phyloP scores from a whole-genome alignment of 2,797 vertebrate genomes.

The Triplophysa yarkandensis region DNA sequence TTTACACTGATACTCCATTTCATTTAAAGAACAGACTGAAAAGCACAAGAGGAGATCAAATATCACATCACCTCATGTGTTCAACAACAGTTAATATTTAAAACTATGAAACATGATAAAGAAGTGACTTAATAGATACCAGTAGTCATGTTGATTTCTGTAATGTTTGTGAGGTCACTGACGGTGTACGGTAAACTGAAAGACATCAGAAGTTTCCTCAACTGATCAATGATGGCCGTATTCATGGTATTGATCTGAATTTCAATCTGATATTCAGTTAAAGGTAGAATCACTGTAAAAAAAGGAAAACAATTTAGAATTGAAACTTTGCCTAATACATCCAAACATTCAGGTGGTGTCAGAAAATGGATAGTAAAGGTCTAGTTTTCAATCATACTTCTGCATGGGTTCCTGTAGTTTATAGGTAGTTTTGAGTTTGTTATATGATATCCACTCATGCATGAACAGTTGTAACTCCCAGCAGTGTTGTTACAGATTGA shows the following conservation, averaged over 20 bases:
- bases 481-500: background rate
- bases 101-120: background rate
- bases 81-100: too few species aligned
- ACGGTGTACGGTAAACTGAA: conserved; percentile 42
- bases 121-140: conserved; percentile 6
- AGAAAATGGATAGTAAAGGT: too few species aligned
- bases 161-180: conserved; percentile 37
- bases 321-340: too few species aligned
- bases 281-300: conserved; percentile 28
- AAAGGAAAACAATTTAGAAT: background rate
- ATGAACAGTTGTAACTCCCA: too few species aligned
- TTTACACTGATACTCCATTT: conserved; percentile 33
- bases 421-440: too few species aligned
- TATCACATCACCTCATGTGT: background rate
- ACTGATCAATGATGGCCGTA: background rate
- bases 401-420: too few species aligned
- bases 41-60: conserved; percentile 3
- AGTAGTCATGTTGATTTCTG: conserved; percentile 45
- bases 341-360: too few species aligned
- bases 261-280: conserved; percentile 44
- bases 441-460: too few species aligned
- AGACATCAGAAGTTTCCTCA: conserved; percentile 46
- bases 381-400: too few species aligned
- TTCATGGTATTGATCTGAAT: conserved; percentile 52
- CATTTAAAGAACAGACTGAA: conserved; percentile 34